Base-by-base conservation (phyloP, 1,140 invertebrate species). In the Hycleus cichorii region DNA sequence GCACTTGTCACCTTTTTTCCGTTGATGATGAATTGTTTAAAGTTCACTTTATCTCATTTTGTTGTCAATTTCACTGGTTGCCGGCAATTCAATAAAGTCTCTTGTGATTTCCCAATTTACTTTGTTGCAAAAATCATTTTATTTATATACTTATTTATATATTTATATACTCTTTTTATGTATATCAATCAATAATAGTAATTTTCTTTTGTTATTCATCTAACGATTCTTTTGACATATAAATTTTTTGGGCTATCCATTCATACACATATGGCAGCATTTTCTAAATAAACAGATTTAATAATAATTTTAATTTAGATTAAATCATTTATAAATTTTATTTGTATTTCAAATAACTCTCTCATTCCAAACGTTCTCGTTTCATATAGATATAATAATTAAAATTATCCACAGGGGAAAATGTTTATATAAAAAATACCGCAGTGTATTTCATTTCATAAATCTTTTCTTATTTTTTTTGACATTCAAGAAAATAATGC, bases 121-220 rank as follows among this genome's bases (percentile, higher is more conserved):
- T 7, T 32, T 32, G 32, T 32, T 32, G 32, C 32, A 32, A 32
- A 32, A 18, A 1, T 18, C 18, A 18, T 18, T 18, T 18, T 18
- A 18, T 18, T 18, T 18, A 18, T 46, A 47, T 47, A 64, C 61
- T 65, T 58, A 67, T 66, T 64, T 69, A 68, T 68, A 49, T 60
- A 59, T 64, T 57, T 65, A 66, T 68, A 69, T 67, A 64, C 64
- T 63, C 62, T 64, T 60, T 45, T 47, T 38, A 18, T 18, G 18
- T 32, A 46, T 64, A 32, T 32, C 32, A 32, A 32, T 32, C 62
- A 67, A 61, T 69, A 70, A 58, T 69, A 69, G 57, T 65, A 60
- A 53, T 63, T 69, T 64, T 67, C 67, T 67, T 64, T 68, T 63
- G 64, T 69, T 68, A 67, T 62, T 64, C 63, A 64, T 64, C 59